These are phyloP conservation scores for Chiridota heheva DNA, from an alignment of 35 echinoderm and acorn worm genomes.

Conservation along the genomic window DNA sequence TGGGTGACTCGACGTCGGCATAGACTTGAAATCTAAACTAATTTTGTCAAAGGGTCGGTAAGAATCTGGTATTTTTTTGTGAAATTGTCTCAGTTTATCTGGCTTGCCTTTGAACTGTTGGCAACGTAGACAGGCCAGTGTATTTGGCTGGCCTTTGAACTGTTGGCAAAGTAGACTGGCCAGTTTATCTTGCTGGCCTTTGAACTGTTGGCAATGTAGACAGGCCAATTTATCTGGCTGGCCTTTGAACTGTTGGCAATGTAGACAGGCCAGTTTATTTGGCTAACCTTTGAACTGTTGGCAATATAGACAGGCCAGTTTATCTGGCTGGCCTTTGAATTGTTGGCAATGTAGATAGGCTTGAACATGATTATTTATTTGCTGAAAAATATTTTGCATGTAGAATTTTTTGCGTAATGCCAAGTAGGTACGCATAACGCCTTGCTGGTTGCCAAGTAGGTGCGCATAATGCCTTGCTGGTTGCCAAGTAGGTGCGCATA, in stretches of 20 bases:
- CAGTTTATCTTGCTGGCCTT: no score
- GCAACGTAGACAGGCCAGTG: slow-evolving; percentile 26
- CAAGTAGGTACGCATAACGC: no score
- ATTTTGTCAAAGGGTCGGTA: slow-evolving; percentile 54
- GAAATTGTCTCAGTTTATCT: slow-evolving; percentile 43
- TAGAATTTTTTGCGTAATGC: slow-evolving; percentile 12
- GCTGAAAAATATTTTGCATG: slow-evolving; percentile 35
- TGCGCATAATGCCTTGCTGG: no score
- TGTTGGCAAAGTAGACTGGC: not conserved
- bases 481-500: no score
- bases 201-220: no score
- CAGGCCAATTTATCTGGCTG: no score
- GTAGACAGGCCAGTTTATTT: no score
- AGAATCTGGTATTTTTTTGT: slow-evolving; percentile 28
- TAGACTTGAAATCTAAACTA: slow-evolving; percentile 58
- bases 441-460: no score
- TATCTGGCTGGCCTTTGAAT: no score
- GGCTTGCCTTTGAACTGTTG: slow-evolving; percentile 40
- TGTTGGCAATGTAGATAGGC: not conserved
- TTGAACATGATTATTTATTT: not conserved
- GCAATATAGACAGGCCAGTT: no score
- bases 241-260: no score
- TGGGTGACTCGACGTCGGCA: slow-evolving; percentile 41
- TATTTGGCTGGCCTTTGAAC: not conserved
- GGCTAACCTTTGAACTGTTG: no score